Conservation (phyloP, 2,797 vertebrate genomes). For the Otolemur crassicaudatus region DNA sequence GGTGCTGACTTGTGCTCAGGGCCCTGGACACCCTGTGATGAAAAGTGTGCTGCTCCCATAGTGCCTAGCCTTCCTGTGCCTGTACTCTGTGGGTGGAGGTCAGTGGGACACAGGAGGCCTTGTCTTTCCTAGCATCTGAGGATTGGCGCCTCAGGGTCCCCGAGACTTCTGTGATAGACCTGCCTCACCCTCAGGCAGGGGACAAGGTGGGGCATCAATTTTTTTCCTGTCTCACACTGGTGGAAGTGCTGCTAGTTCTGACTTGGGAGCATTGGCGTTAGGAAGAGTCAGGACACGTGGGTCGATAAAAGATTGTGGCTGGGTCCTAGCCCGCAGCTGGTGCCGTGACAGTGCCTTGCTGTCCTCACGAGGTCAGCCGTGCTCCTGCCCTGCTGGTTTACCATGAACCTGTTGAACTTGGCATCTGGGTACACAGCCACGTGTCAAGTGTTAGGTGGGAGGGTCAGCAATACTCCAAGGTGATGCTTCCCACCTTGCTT, state of each 20-base stretch:
- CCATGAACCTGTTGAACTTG: fast-evolving
- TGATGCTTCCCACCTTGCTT: too few species aligned
- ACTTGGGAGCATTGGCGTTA: not conserved
- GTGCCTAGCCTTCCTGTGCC: not conserved
- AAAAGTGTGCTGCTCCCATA: not conserved
- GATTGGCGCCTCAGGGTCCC: not conserved
- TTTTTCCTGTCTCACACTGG: not conserved
- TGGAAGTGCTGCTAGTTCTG: too few species aligned
- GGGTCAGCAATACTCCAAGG: not conserved
- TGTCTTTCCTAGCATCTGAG: not conserved
- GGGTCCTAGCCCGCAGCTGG: not conserved
- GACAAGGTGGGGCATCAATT: not conserved
- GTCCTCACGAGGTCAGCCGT: fast-evolving
- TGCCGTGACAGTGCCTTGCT: not conserved
- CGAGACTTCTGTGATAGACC: not conserved
- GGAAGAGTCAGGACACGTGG: not conserved
- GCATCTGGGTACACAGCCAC: not conserved
- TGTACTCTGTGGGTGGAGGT: not conserved
- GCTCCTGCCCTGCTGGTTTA: not conserved
- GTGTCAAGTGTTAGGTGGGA: not conserved
- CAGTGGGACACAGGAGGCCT: not conserved
- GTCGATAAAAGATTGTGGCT: not conserved
- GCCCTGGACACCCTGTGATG: not conserved
- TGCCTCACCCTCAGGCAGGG: not conserved
- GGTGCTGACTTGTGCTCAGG: too few species aligned